A percentile compares a stretch with the other conserved stretches of the same genome.
These are phyloP conservation scores for Pangasianodon hypophthalmus DNA, from an alignment of 2,113 vertebrate species.

Conservation along the genomic window DNA sequence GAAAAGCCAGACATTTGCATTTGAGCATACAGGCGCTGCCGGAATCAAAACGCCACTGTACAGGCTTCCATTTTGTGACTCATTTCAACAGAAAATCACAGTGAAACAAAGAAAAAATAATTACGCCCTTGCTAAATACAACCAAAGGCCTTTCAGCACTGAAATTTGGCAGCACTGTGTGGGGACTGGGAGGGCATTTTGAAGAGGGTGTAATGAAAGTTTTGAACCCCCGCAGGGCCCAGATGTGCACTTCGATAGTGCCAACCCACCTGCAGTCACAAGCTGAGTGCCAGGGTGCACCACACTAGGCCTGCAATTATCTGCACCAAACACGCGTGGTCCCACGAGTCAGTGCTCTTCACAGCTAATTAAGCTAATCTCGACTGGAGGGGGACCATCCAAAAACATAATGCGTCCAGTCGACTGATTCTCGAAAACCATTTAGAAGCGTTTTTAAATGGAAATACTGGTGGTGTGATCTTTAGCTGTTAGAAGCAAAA, in stretches of 20 bases:
- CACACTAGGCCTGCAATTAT: slow-evolving; percentile 67
- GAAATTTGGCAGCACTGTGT: slow-evolving; percentile 58
- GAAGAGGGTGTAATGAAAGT: slow-evolving; percentile 66
- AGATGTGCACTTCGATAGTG: slow-evolving; percentile 69
- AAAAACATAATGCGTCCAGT: slow-evolving; percentile 65
- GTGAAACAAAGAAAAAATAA: slow-evolving; percentile 54
- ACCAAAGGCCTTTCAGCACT: slow-evolving; percentile 55
- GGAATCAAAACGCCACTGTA: slow-evolving; percentile 48
- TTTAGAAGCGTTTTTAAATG: slow-evolving; percentile 53
- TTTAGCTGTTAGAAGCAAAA: slow-evolving; percentile 47
- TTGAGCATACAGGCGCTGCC: slow-evolving; percentile 24
- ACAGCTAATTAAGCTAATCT: slow-evolving; percentile 76
- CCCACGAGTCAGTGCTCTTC: slow-evolving; percentile 71
- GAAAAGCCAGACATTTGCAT: slow-evolving; percentile 38
- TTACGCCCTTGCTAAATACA: slow-evolving; percentile 46
- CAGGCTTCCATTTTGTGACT: slow-evolving; percentile 16
- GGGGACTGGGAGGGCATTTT: slow-evolving; percentile 60
- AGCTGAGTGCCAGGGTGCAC: slow-evolving; percentile 61
- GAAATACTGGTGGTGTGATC: slow-evolving; percentile 49
- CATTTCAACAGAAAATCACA: slow-evolving; percentile 48
- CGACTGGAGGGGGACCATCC: slow-evolving; percentile 66
- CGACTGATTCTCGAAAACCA: slow-evolving; percentile 57
- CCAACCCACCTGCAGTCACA: slow-evolving; percentile 72
- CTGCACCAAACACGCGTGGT: slow-evolving; percentile 67
- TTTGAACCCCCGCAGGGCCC: slow-evolving; percentile 63